Base-by-base conservation (phyloP, 2,797 vertebrate species). In the Glyptemys insculpta region DNA sequence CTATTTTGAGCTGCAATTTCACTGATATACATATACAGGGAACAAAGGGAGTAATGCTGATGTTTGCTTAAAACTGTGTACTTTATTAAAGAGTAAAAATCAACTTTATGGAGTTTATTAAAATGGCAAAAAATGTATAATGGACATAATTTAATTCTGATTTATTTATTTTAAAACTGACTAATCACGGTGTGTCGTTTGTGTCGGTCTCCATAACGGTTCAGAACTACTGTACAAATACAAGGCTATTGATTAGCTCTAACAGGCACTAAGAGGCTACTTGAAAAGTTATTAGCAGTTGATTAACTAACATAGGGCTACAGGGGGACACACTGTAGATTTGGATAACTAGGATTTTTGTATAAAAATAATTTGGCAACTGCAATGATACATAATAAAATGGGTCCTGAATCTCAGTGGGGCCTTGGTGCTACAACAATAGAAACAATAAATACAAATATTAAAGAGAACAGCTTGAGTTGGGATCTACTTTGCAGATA, bases 381-480 rank as follows among this genome's bases (percentile, higher is more conserved):
- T n/a, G 59, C 31, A 68, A 72, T 41, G 3, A 41, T 37, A 23
- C 18, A 47, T 49, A 8, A 92, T 49, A 92, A 59, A 90, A 92
- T 81, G 29, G 79, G 29, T 57, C 57, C 37, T 62, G 89, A 29
- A 6, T 88, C 59, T 54, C 85, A 83, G 18, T n/a, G 6, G 83
- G 83, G 15, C 12, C 31, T 91, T 92, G 89, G 41, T 87, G 34
- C 1, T 1, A 10, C 76, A 88, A 37, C 37, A 74, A 4, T 92
- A 74, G 65, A 91, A 62, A 54, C 65, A 12, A 27, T 92, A 94
- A 78, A 37, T 18, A 34, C 47, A 65, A 5, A 44, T 31, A 5
- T 88, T 81, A 92, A 44, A 80, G 49, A 92, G 93, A 87, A 2
- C 49, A 93, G 54, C 86, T 78, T 87, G 83, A 95, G 81, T 10